Evolutionary conservation across 1,140 invertebrate genomes (phyloP), one percentile per base, ranked within the genome.

Genomic region (Leguminivora glycinivorella): DNA sequence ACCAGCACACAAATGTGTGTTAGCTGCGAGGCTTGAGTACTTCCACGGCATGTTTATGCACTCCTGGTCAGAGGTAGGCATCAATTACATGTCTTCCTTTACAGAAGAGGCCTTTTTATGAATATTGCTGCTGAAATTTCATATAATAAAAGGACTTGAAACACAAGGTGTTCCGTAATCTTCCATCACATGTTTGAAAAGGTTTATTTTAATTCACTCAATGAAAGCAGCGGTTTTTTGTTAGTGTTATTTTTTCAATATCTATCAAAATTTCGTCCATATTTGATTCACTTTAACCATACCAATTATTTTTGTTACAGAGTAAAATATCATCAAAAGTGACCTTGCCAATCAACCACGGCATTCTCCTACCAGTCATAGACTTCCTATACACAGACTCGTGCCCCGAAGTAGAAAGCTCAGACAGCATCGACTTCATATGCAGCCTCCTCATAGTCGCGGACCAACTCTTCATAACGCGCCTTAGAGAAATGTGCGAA

Each of bases 11-110:
- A 95, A 95, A 73, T 96, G 95, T 85, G 90, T 97, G 47, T 87
- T 96, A 22, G 93, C 94, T 0, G 94, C 95, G 1, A 83, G 95
- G 68, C 86, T 95, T 4, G 95, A 96, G 60, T 96, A 96, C 87
- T 97, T 96, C 85, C 90, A 93, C 63, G 94, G 94, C 73, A 95
- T 96, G 95, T 93, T 96, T 74, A 92, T 93, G 70, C 92, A 93
- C 76, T 93, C 94, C 70, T 96, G 96, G 96, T 92, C 93, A 68
- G 94, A 95, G 91, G 95, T 95, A 85, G 83, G 84, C 43, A 26
- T 17, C 47, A 69, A 68, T 19, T n/a, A 29, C n/a, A 2, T 43
- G 4, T 31, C 24, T 31, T 31, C 24, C 24, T 40, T n/a, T 56
- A 0, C 19, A 56, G 47, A 52, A 4, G 47, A 52, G 0, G 7